Evolutionary conservation across 2,113 vertebrate species (phyloP).

Genomic region (Butorides virescens): DNA sequence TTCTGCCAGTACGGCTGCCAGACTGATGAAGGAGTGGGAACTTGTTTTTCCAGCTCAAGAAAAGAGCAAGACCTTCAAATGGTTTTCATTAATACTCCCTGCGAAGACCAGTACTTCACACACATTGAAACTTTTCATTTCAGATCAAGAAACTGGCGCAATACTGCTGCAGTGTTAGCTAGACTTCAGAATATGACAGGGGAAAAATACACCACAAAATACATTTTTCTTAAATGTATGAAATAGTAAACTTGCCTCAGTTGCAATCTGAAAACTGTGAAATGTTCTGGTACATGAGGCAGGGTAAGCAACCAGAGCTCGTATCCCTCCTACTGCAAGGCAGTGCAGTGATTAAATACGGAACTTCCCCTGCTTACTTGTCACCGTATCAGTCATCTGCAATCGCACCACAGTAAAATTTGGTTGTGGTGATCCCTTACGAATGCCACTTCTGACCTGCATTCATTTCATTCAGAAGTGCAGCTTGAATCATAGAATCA

Average conservation of each 20-base stretch:
- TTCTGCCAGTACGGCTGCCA: constrained; percentile 1
- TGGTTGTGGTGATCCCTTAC: not conserved
- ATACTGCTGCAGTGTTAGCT: not conserved
- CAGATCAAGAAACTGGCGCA: not conserved
- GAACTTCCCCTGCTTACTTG: not conserved
- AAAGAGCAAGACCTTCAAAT: not conserved
- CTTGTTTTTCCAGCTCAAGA: constrained; percentile 2
- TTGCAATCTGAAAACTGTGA: not conserved
- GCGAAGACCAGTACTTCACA: not conserved
- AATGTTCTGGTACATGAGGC: not conserved
- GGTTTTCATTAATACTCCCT: not conserved
- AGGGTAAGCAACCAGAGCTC: not conserved
- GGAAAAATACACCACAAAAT: not conserved
- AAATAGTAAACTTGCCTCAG: not conserved
- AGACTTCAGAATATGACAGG: not conserved
- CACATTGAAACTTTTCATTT: not conserved
- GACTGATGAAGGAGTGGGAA: not conserved
- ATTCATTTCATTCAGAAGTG: not conserved
- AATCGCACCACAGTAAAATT: too few species aligned
- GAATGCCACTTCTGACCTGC: not conserved
- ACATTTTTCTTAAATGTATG: not conserved
- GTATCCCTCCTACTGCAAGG: not conserved
- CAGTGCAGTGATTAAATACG: not conserved
- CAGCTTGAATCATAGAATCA: not conserved
- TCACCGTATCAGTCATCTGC: not conserved